Evolutionary conservation across 2,797 vertebrate species (phyloP).

Genomic region (Aphelocoma californica): DNA sequence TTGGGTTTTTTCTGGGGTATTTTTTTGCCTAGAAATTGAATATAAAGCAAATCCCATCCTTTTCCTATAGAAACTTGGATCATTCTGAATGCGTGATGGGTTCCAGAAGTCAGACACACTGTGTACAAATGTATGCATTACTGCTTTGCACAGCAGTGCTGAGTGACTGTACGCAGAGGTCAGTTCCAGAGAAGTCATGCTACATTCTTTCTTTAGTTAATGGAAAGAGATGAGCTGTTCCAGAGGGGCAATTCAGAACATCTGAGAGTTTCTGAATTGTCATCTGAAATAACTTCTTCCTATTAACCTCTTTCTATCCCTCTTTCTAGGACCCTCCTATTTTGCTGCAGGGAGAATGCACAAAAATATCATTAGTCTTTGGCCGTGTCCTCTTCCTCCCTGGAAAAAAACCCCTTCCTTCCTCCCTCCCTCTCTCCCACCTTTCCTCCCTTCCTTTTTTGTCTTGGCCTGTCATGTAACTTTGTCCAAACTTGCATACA

Average conservation of each 20-base stretch:
- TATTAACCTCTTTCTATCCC: neutral
- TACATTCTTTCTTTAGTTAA: neutral
- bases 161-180: neutral
- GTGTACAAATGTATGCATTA: neutral
- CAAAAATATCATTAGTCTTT: neutral
- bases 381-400: neutral
- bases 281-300: neutral
- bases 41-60: neutral
- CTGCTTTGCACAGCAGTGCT: neutral
- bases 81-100: neutral
- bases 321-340: neutral
- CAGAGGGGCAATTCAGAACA: neutral
- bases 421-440: neutral
- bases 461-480: neutral
- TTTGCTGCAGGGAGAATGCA: neutral
- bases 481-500: neutral
- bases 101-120: constrained; percentile 14
- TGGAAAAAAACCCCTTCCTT: neutral
- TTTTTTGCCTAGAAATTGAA: neutral
- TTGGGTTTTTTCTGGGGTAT: neutral
- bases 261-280: neutral
- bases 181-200: neutral
- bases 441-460: neutral
- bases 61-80: neutral
- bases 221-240: neutral